Conservation (phyloP, 2,797 vertebrate species). For the Halcyon leucocephala region DNA sequence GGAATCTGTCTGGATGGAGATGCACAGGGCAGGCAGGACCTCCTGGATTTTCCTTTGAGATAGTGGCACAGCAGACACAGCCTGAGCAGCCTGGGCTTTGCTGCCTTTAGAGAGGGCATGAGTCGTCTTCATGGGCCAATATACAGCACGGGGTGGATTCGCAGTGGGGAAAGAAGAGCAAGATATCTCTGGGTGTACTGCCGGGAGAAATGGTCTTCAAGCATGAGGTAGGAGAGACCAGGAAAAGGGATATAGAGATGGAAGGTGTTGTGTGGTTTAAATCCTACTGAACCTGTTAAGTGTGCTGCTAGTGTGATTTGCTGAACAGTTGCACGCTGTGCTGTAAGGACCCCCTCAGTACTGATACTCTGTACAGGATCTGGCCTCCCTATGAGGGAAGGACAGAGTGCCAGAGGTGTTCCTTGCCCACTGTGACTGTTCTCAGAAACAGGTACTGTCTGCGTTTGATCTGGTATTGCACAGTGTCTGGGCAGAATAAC, state of each 20-base stretch:
- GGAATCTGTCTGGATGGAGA: neutral
- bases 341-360: neutral
- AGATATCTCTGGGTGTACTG: neutral
- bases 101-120: neutral
- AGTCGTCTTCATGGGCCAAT: neutral
- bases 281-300: neutral
- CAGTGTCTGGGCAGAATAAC: neutral
- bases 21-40: neutral
- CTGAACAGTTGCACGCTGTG: neutral
- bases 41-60: neutral
- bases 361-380: neutral
- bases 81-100: neutral
- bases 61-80: neutral
- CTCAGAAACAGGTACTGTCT: neutral
- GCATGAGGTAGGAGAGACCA: neutral
- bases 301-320: neutral
- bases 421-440: neutral
- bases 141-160: neutral
- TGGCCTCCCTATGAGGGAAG: neutral
- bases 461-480: neutral
- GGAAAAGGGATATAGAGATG: neutral
- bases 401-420: neutral
- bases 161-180: neutral
- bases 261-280: neutral
- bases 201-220: neutral